Percentiles rank a stretch among this genome's conserved stretches.
These are phyloP conservation scores for Trachelus iudaicus DNA, from an alignment of 2,888 invertebrate genomes.

Conservation along the genomic window DNA sequence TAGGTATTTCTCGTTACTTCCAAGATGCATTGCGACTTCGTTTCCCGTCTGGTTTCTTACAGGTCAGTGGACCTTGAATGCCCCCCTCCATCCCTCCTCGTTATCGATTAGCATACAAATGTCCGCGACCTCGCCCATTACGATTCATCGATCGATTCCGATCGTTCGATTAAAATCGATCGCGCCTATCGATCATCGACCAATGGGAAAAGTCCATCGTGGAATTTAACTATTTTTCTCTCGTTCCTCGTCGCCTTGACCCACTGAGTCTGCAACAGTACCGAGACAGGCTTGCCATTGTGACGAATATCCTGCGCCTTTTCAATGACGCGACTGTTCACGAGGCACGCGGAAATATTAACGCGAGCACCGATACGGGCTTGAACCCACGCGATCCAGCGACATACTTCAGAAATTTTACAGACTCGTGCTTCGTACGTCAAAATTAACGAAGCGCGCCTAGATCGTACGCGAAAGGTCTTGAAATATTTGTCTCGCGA, in stretches of 20 bases:
- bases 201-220: neutral
- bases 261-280: neutral
- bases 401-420: neutral
- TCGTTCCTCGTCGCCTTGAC: conserved; percentile 1
- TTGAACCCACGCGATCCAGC: neutral
- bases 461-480: no score
- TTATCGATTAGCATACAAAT: conserved; percentile 1
- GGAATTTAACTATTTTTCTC: neutral
- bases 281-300: neutral
- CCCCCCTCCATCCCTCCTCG: neutral
- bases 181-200: neutral
- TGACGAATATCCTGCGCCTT: neutral
- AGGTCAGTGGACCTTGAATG: neutral
- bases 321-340: conserved; percentile 1
- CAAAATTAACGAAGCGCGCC: no score
- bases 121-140: neutral
- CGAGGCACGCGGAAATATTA: neutral
- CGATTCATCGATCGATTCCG: neutral
- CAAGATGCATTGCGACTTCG: no score
- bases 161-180: neutral
- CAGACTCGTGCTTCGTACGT: no score
- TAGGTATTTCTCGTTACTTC: no score
- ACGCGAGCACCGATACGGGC: neutral
- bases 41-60: no score
- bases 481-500: no score